Percentiles rank a stretch among this genome's conserved stretches.
phyloP scores from a whole-genome alignment of 2,113 vertebrate species.

The Antennarius striatus region DNA sequence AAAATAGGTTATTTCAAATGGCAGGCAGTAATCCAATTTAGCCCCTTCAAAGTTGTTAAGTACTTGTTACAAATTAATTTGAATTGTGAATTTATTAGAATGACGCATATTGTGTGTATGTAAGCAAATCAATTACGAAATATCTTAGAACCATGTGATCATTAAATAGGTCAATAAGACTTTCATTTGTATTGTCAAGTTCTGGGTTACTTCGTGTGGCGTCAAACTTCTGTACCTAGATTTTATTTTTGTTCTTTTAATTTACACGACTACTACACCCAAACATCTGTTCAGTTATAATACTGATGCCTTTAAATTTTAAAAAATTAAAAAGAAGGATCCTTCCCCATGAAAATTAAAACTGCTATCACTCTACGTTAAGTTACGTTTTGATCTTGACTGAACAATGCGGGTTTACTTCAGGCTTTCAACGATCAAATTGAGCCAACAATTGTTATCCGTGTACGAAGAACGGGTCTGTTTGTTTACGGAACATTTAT shows the following conservation, averaged over 20 bases:
- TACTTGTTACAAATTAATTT: neutral
- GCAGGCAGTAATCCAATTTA: neutral
- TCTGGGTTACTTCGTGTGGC: too few relatives aligned
- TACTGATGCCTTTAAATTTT: neutral
- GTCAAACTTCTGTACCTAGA: too few relatives aligned
- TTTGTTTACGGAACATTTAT: constrained; percentile 54
- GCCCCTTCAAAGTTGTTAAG: neutral
- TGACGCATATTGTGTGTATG: constrained; percentile 9
- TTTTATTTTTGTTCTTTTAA: too few relatives aligned
- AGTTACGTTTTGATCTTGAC: constrained; percentile 1
- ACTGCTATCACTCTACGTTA: neutral
- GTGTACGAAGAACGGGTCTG: constrained; percentile 47
- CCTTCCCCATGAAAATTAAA: too few relatives aligned
- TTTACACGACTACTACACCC: too few relatives aligned
- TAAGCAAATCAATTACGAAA: too few relatives aligned
- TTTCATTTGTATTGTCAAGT: too few relatives aligned
- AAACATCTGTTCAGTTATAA: neutral
- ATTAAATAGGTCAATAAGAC: too few relatives aligned
- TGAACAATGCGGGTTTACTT: neutral
- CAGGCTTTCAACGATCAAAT: constrained; percentile 15
- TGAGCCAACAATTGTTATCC: constrained; percentile 7
- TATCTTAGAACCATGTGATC: too few relatives aligned
- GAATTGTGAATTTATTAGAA: constrained; percentile 16
- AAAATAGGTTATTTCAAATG: neutral
- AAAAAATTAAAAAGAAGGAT: neutral